Evolutionary conservation across 2,888 invertebrate genomes (phyloP).

Genomic region (Pyrgus malvae): DNA sequence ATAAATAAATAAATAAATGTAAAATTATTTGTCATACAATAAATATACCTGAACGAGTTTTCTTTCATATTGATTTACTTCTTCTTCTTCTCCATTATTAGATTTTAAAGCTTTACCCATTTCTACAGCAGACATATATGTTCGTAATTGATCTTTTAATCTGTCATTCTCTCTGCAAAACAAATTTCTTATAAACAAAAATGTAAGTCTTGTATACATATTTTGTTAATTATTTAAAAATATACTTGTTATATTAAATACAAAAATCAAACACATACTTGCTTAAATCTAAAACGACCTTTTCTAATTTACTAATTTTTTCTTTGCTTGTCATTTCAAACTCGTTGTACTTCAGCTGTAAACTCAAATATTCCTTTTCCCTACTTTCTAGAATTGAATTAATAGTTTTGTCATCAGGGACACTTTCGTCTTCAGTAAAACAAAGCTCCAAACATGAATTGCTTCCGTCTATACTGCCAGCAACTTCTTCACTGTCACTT

Average conservation of each 20-base stretch:
- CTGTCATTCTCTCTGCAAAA: conserved; percentile 89
- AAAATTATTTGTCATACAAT: background rate
- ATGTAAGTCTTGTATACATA: no score
- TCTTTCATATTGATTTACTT: conserved; percentile 90
- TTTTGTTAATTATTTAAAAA: no score
- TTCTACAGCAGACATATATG: conserved; percentile 94
- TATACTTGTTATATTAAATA: background rate
- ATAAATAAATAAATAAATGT: no score
- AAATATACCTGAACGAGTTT: conserved; percentile 92
- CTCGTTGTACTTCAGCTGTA: conserved; percentile 79
- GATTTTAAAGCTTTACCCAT: conserved; percentile 90
- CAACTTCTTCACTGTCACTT: conserved; percentile 74
- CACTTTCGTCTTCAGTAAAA: conserved; percentile 73
- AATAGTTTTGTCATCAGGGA: conserved; percentile 58
- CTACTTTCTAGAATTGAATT: conserved; percentile 63
- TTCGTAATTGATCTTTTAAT: conserved; percentile 91
- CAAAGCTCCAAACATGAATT: conserved; percentile 75
- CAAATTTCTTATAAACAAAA: background rate
- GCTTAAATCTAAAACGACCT: conserved; percentile 83
- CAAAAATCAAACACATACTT: conserved; percentile 64
- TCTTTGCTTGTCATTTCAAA: conserved; percentile 69
- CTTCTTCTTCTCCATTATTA: conserved; percentile 80
- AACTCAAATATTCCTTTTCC: conserved; percentile 73
- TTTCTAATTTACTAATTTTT: conserved; percentile 72
- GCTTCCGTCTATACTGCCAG: conserved; percentile 73